These are phyloP conservation scores for Reticulitermes speratus DNA, from an alignment of 1,140 invertebrate species.

Conservation along the genomic window DNA sequence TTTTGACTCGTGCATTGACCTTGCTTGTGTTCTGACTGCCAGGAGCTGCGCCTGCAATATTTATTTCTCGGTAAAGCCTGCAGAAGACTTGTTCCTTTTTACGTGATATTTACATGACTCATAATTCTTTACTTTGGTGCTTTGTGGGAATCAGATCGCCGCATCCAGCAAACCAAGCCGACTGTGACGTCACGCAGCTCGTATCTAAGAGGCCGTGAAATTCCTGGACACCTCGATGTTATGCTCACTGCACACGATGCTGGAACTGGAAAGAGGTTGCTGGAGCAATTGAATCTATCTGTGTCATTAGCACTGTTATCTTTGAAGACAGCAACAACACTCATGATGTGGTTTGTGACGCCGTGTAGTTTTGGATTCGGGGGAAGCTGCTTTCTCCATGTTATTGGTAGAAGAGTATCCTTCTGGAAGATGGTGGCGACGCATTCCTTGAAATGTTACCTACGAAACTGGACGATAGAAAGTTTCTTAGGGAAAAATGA, in stretches of 20 bases:
- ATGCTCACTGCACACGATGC: neutral
- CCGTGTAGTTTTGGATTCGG: too few species aligned
- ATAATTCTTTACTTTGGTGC: neutral
- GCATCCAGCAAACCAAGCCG: neutral
- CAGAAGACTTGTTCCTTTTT: neutral
- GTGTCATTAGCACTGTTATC: too few species aligned
- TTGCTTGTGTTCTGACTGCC: neutral
- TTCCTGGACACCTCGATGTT: neutral
- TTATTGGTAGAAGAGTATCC: too few species aligned
- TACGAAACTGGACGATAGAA: too few species aligned
- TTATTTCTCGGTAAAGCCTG: neutral
- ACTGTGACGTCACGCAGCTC: neutral
- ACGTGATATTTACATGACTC: neutral
- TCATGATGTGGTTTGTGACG: too few species aligned
- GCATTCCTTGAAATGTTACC: too few species aligned
- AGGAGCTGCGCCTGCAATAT: neutral
- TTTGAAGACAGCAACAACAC: too few species aligned
- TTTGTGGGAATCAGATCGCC: neutral
- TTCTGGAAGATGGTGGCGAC: too few species aligned
- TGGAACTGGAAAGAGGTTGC: neutral
- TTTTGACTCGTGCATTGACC: neutral
- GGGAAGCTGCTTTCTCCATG: too few species aligned
- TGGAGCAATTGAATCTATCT: too few species aligned
- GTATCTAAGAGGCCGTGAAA: constrained; percentile 1
- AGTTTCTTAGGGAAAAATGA: too few species aligned